phyloP scores from a whole-genome alignment of 1,140 invertebrate genomes.

The Neodiprion virginianus region DNA sequence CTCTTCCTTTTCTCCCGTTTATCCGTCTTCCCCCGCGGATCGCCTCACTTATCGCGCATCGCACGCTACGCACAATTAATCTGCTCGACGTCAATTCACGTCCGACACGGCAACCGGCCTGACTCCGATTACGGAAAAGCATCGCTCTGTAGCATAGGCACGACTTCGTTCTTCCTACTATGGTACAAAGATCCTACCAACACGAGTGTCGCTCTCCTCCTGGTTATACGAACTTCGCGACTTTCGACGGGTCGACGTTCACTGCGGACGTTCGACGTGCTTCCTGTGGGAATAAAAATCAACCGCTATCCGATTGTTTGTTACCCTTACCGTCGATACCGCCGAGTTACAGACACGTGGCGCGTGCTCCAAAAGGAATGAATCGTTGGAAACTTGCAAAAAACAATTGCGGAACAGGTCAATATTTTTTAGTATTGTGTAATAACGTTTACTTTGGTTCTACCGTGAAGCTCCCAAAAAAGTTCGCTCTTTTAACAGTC shows the following conservation, averaged over 20 bases:
- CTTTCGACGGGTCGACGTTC: background rate
- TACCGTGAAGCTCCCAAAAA: too few relatives aligned
- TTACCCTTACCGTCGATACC: background rate
- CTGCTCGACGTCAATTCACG: background rate
- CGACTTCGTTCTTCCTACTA: background rate
- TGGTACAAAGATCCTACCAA: background rate
- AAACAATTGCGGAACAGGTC: too few relatives aligned
- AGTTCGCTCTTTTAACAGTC: too few relatives aligned
- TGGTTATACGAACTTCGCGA: background rate
- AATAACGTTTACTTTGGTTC: too few relatives aligned
- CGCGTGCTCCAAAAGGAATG: background rate
- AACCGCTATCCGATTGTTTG: background rate
- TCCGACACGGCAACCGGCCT: background rate
- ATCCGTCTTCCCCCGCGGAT: constrained; percentile 25
- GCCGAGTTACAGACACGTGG: background rate
- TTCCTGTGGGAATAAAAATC: background rate
- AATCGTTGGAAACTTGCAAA: too few relatives aligned
- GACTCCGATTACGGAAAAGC: constrained; percentile 7
- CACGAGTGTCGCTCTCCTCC: background rate
- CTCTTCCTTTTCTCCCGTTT: constrained; percentile 20
- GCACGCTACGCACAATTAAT: constrained; percentile 7
- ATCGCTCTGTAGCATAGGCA: background rate
- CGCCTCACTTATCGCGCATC: constrained; percentile 15
- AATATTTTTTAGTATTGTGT: too few relatives aligned
- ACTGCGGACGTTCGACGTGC: background rate